phyloP scores from a whole-genome alignment of 2,888 invertebrate genomes.

The Pterobdella sp. region DNA sequence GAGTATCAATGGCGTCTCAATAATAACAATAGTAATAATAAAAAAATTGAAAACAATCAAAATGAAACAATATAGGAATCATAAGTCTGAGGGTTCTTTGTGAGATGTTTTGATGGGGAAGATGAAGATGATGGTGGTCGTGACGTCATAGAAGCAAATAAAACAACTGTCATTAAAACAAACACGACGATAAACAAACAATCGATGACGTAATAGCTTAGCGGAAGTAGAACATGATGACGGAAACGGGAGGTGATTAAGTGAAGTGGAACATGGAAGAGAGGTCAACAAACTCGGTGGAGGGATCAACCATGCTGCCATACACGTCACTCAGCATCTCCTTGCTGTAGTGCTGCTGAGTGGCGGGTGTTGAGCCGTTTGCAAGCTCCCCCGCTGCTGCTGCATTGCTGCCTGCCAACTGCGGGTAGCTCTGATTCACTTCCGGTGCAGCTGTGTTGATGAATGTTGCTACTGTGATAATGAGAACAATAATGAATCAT shows the following conservation, averaged over 20 bases:
- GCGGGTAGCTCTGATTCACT: constrained; percentile 10
- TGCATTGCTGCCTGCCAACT: constrained; percentile 17
- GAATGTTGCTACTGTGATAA: not conserved
- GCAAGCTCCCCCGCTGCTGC: not conserved
- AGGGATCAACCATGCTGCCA: constrained; percentile 22
- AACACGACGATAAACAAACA: too few species aligned
- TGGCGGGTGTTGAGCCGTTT: not conserved
- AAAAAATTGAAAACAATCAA: too few species aligned
- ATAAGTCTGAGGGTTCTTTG: too few species aligned
- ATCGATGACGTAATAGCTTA: too few species aligned
- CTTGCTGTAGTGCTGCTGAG: constrained; percentile 25
- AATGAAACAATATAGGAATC: too few species aligned
- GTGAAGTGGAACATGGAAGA: constrained; percentile 23
- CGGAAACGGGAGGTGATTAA: not conserved
- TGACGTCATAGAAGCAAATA: too few species aligned
- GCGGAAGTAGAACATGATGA: not conserved
- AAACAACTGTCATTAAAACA: too few species aligned
- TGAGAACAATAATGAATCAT: not conserved
- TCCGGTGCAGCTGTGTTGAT: not conserved
- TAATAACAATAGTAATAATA: too few species aligned
- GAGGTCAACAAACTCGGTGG: constrained; percentile 21
- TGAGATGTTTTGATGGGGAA: too few species aligned
- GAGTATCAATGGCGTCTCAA: too few species aligned
- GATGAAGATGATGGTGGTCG: too few species aligned
- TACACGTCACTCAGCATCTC: constrained; percentile 26